Evolutionary conservation across 53 echinoderm and acorn worm genomes (phyloP).

Genomic region (Apostichopus leukothele): DNA sequence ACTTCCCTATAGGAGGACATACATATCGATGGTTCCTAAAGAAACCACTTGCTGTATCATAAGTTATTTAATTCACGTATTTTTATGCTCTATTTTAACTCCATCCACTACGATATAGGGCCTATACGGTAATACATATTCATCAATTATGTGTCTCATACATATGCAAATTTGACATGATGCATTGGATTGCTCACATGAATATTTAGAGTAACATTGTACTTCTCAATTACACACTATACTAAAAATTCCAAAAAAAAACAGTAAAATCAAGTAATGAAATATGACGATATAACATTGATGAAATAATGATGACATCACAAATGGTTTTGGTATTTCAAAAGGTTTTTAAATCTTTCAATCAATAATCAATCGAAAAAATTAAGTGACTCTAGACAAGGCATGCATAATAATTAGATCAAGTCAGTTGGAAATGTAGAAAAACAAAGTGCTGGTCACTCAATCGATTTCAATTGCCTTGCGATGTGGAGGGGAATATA

Average conservation of each 20-base stretch:
- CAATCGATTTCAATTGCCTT: background rate
- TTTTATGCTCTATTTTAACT: background rate
- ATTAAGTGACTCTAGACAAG: slow-evolving; percentile 34
- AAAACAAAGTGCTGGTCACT: slow-evolving; percentile 25
- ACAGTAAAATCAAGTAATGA: slow-evolving; percentile 42
- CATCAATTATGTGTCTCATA: background rate
- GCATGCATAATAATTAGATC: slow-evolving; percentile 34
- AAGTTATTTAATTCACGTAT: background rate
- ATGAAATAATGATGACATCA: slow-evolving; percentile 32
- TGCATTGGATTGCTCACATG: background rate
- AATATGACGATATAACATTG: slow-evolving; percentile 39
- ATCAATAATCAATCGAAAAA: background rate
- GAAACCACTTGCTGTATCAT: background rate
- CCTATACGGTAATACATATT: background rate
- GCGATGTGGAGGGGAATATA: background rate
- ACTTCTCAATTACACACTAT: slow-evolving; percentile 31
- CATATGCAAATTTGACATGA: background rate
- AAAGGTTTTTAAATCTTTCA: background rate
- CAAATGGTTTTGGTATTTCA: slow-evolving; percentile 15
- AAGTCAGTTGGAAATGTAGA: slow-evolving; percentile 41
- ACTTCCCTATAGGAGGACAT: background rate
- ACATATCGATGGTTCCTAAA: background rate
- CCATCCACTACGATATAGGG: slow-evolving; percentile 3
- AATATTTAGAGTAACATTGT: slow-evolving; percentile 11
- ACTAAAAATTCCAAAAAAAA: slow-evolving; percentile 1